phyloP scores from a whole-genome alignment of 2,797 vertebrate species.

The Sebastes hubbsi region DNA sequence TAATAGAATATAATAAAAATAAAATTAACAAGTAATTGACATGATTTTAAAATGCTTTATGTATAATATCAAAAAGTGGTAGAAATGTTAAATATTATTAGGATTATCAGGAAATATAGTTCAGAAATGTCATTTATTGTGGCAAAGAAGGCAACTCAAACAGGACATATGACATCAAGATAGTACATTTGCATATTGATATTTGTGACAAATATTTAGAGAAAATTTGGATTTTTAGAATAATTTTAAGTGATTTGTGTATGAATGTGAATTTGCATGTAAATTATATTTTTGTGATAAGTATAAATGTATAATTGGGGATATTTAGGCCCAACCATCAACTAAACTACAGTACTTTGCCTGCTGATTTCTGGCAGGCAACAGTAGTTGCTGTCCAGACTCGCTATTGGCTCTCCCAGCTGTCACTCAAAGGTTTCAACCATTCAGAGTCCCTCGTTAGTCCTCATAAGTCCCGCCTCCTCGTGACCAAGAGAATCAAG shows the following conservation, averaged over 20 bases:
- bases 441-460: slow-evolving; percentile 59
- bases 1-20: too few relatives aligned
- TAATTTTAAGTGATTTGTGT: background rate
- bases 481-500: slow-evolving; percentile 11
- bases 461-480: slow-evolving; percentile 43
- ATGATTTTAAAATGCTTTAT: too few relatives aligned
- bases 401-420: slow-evolving; percentile 46
- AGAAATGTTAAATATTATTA: background rate
- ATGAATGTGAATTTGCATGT: background rate
- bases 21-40: too few relatives aligned
- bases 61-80: too few relatives aligned
- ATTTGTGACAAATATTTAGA: background rate
- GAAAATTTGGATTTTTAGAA: background rate
- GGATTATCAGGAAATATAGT: too few relatives aligned
- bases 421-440: slow-evolving; percentile 52
- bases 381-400: slow-evolving; percentile 35
- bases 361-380: slow-evolving; percentile 68
- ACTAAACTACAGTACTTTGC: slow-evolving; percentile 70
- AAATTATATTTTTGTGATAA: background rate
- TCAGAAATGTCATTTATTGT: background rate
- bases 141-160: background rate
- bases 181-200: background rate
- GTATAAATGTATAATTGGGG: background rate
- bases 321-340: slow-evolving; percentile 58
- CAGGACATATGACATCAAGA: background rate